Evolutionary conservation across 2,888 invertebrate species (phyloP).

Genomic region (Microdon myrmicae): DNA sequence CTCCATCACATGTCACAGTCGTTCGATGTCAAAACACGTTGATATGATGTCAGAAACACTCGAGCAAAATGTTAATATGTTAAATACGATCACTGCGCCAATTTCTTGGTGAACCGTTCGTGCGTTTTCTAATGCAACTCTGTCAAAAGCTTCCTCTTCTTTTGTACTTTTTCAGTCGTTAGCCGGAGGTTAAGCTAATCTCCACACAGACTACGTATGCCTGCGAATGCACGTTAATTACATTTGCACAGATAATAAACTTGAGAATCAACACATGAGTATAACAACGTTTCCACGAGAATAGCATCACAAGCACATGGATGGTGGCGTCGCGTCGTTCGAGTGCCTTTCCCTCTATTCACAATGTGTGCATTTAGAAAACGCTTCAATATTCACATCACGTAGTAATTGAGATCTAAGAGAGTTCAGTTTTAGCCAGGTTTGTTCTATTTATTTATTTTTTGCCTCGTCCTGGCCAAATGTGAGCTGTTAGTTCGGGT

Average conservation of each 20-base stretch:
- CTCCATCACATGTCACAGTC: no score
- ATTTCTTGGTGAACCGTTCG: conserved; percentile 30
- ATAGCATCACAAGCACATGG: conserved; percentile 11
- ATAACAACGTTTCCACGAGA: conserved; percentile 27
- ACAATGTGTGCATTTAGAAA: conserved; percentile 30
- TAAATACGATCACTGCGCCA: no score
- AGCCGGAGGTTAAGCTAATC: neutral
- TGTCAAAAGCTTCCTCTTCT: conserved; percentile 6
- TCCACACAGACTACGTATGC: conserved; percentile 18
- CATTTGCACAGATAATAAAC: conserved; percentile 42
- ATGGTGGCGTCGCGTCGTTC: conserved; percentile 5
- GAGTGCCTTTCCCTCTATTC: neutral
- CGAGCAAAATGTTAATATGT: no score
- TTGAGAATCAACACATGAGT: conserved; percentile 44
- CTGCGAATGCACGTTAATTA: conserved; percentile 40
- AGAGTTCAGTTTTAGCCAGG: conserved; percentile 38
- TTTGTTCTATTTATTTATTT: conserved; percentile 15
- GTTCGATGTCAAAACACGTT: no score
- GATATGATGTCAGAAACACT: no score
- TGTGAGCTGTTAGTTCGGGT: conserved; percentile 19
- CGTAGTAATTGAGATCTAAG: conserved; percentile 48
- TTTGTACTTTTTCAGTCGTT: neutral
- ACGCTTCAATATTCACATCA: conserved; percentile 38
- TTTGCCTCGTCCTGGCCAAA: conserved; percentile 2
- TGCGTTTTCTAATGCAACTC: conserved; percentile 26